Conservation (phyloP, 2,888 invertebrate species). For the Machimus atricapillus region DNA sequence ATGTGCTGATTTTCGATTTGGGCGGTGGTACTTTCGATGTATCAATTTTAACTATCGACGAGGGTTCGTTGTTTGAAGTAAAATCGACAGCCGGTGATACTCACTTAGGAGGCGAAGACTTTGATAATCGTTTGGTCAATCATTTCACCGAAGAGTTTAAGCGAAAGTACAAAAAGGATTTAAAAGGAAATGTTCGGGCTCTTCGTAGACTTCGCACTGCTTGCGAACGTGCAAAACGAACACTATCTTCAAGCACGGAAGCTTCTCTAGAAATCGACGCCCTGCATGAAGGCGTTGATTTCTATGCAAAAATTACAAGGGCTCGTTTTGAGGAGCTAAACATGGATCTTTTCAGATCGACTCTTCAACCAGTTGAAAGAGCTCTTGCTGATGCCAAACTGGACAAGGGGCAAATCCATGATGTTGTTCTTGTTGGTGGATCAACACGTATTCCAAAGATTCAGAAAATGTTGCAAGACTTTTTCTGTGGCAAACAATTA, state of each 20-base stretch:
- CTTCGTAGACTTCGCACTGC: constrained; percentile 83
- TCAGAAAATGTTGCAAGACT: constrained; percentile 84
- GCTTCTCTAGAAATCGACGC: constrained; percentile 89
- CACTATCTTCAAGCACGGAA: constrained; percentile 78
- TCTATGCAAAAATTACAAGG: constrained; percentile 83
- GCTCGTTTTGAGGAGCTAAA: constrained; percentile 91
- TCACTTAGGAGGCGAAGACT: constrained; percentile 80
- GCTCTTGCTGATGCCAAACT: constrained; percentile 82
- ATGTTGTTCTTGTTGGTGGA: constrained; percentile 87
- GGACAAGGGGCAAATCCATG: constrained; percentile 80
- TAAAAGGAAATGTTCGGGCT: constrained; percentile 76
- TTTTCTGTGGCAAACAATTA: constrained; percentile 81
- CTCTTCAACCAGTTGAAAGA: constrained; percentile 84
- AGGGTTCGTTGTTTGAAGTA: constrained; percentile 83
- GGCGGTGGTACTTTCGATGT: constrained; percentile 94
- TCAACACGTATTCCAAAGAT: constrained; percentile 92
- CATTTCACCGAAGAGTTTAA: constrained; percentile 82
- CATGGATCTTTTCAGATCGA: constrained; percentile 81
- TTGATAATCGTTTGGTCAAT: constrained; percentile 80
- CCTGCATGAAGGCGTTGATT: constrained; percentile 87
- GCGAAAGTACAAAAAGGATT: constrained; percentile 74
- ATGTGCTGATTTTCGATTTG: constrained; percentile 77
- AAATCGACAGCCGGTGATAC: constrained; percentile 83
- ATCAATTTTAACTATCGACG: constrained; percentile 87
- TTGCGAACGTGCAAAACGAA: constrained; percentile 82